A percentile compares a stretch with the other conserved stretches of the same genome.
These are phyloP conservation scores for Sipunculus nudus DNA, from an alignment of 2,888 invertebrate genomes.

Conservation along the genomic window DNA sequence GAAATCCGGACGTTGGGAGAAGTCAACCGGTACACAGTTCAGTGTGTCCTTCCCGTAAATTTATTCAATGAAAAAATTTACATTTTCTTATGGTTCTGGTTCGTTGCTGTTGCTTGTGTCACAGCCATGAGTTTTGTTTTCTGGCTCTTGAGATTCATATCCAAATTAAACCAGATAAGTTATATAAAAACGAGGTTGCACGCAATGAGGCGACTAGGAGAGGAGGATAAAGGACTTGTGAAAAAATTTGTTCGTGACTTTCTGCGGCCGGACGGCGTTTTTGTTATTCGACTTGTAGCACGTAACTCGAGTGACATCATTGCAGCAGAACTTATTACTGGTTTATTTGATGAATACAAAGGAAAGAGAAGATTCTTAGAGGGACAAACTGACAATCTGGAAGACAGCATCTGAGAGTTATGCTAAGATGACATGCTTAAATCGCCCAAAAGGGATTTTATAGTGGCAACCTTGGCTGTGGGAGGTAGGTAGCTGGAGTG, in stretches of 20 bases:
- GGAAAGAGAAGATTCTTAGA: too few relatives aligned
- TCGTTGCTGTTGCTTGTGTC: slow-evolving; percentile 66
- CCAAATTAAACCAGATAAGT: slow-evolving; percentile 20
- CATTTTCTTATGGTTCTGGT: slow-evolving; percentile 70
- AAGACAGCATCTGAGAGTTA: too few relatives aligned
- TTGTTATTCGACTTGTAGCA: slow-evolving; percentile 36
- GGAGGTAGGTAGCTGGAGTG: too few relatives aligned
- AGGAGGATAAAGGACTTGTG: slow-evolving; percentile 19
- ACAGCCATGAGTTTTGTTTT: slow-evolving; percentile 65
- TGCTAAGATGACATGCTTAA: too few relatives aligned
- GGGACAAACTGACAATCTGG: too few relatives aligned
- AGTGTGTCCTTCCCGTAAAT: slow-evolving; percentile 61
- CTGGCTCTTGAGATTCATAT: slow-evolving; percentile 54
- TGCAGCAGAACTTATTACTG: slow-evolving; percentile 38
- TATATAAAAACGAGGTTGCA: slow-evolving; percentile 24
- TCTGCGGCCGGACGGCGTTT: slow-evolving; percentile 37
- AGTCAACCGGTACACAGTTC: slow-evolving; percentile 66
- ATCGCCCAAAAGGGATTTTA: too few relatives aligned
- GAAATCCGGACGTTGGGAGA: slow-evolving; percentile 63
- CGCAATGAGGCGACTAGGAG: slow-evolving; percentile 17
- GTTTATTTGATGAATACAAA: slow-evolving; percentile 30
- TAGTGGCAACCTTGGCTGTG: too few relatives aligned
- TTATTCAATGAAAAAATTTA: slow-evolving; percentile 59
- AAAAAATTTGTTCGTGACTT: slow-evolving; percentile 28
- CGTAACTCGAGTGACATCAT: slow-evolving; percentile 41